Percentiles rank a stretch among this genome's conserved stretches.
phyloP scores from a whole-genome alignment of 64 coral and sea anemone genomes.

The Pocillopora verrucosa region DNA sequence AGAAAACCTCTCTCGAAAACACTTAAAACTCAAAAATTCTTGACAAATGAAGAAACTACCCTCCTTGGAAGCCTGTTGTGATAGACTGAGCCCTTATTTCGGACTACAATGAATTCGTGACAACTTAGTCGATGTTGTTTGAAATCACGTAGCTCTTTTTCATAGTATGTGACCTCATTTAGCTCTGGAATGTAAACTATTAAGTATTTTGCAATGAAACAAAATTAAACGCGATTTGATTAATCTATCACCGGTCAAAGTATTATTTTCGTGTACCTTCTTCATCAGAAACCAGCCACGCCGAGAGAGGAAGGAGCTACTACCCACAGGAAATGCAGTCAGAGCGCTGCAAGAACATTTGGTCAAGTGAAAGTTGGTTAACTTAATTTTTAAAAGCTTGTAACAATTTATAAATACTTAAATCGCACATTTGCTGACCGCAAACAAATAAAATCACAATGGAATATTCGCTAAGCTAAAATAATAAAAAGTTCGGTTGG shows the following conservation, averaged over 20 bases:
- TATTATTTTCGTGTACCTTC: not conserved
- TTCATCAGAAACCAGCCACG: not conserved
- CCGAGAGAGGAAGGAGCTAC: not conserved
- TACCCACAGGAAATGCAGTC: not conserved
- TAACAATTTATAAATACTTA: not conserved
- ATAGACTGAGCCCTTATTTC: not conserved
- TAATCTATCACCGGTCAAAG: not conserved
- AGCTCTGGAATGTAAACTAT: not conserved
- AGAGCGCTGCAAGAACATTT: not conserved
- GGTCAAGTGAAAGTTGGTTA: not conserved
- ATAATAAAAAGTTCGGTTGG: not conserved
- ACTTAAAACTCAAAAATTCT: not conserved
- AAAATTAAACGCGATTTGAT: not conserved
- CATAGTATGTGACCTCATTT: not conserved
- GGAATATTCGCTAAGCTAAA: slow-evolving; percentile 6
- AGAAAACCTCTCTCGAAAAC: not conserved
- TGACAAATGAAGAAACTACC: not conserved
- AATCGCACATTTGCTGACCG: not conserved
- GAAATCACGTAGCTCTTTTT: not conserved
- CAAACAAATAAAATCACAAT: not conserved
- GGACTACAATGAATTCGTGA: not conserved
- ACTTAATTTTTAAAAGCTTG: not conserved
- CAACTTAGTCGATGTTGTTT: not conserved
- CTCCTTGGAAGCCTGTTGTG: not conserved
- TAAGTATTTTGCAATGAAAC: not conserved